Base-by-base conservation (phyloP, 2,113 vertebrate genomes). In the Lepus americanus region DNA sequence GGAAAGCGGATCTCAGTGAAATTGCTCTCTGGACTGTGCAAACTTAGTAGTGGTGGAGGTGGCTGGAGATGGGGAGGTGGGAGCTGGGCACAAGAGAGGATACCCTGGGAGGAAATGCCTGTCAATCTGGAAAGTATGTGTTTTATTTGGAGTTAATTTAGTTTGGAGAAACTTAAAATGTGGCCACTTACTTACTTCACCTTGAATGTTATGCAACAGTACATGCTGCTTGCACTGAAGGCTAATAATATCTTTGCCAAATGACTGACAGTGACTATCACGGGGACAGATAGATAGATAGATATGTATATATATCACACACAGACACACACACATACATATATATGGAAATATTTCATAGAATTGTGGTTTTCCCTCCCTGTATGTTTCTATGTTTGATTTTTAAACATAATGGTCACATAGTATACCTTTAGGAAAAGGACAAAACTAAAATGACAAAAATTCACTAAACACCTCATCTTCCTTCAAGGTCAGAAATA, bases 401-500 rank as follows among this genome's bases (percentile, higher is more conserved):
- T 77, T 81, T 39, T 27, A 55, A 73, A 59, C 13, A 82, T 4
- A 89, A 66, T 80, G 89, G 93, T 22, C 31, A 69, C 59, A 73
- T 27, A 72, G 6, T 79, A 36, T 36, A 61, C 23, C 63, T 90
- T 94, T 70, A 95, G 64, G 33, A 51, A 92, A 95, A 92, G 25
- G 76, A 44, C 70, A 87, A 90, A 80, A 51, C 5, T 87, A 22
- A 70, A 73, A 61, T n/a, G 6, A 55, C 73, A 89, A 93, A 81
- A 91, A 86, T 1, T 69, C 2, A 89, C 64, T 72, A 92, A 81
- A 73, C 5, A n/a, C 36, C 44, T 94, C 87, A 70, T 33, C 80
- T 89, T 7, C 73, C 11, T 84, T 93, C 67, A 94, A 95, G 85
- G 55, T 94, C 67, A 90, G 33, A 92, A 92, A 87, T 19, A 95